phyloP scores from a whole-genome alignment of 1,140 invertebrate species.

The Drosophila sulfurigaster region DNA sequence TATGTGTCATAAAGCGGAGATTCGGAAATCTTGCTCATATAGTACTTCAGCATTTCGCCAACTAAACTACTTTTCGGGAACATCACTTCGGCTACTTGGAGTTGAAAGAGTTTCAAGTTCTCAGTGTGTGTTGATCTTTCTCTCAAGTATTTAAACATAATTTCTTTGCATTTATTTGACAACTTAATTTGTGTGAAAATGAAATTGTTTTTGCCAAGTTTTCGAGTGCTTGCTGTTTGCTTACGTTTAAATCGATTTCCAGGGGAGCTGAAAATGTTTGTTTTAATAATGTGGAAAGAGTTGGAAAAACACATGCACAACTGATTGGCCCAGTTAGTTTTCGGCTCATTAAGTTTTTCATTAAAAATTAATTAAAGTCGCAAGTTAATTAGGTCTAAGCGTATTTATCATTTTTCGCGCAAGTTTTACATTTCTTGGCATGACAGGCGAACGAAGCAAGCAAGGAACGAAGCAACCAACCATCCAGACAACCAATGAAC shows the following conservation, averaged over 20 bases:
- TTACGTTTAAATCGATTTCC: conserved; percentile 23
- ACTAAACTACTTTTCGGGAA: background rate
- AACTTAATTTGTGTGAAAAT: conserved; percentile 4
- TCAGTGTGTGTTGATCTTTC: background rate
- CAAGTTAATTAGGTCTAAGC: conserved; percentile 83
- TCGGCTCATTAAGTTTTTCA: conserved; percentile 82
- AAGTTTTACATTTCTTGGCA: conserved; percentile 65
- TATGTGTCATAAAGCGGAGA: conserved; percentile 81
- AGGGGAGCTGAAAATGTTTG: no score
- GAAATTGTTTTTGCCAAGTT: background rate
- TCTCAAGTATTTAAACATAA: conserved; percentile 4
- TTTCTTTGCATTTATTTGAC: conserved; percentile 9
- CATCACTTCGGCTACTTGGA: background rate
- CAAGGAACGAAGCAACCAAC: conserved; percentile 16
- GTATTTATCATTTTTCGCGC: conserved; percentile 82
- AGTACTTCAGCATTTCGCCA: background rate
- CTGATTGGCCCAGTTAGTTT: conserved; percentile 61
- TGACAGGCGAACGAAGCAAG: conserved; percentile 48
- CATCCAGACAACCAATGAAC: conserved; percentile 36
- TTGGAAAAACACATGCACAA: conserved; percentile 6
- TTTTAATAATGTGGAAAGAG: background rate
- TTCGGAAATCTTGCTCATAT: conserved; percentile 27
- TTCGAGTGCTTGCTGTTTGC: background rate
- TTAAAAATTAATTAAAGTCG: conserved; percentile 83
- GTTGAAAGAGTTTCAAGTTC: background rate